Base-by-base conservation (phyloP, 2,113 vertebrate genomes). In the Podilymbus podiceps region DNA sequence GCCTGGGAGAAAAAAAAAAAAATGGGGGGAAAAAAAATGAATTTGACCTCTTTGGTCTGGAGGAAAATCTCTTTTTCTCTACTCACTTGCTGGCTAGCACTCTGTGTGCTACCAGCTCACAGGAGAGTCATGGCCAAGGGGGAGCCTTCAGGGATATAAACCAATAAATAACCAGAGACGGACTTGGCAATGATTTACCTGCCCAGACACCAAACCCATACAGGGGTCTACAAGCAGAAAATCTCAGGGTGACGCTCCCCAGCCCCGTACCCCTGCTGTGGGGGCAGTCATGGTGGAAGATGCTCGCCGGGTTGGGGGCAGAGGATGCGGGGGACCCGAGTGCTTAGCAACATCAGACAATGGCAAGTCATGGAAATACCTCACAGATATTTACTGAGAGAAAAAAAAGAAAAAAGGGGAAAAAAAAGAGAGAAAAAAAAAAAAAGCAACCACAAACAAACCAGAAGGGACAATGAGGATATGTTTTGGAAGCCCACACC, bases 401-500 rank as follows among this genome's bases (percentile, higher is more conserved):
- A 24, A 15, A 46, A 38, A 63, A 72, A 63, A 0, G 9, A 38
- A 9, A 38, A 38, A 38, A n/a, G n/a, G n/a, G n/a, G 79, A 27
- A 15, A 46, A 38, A 63, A 72, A 63, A 0, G 8, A 72, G 89
- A 79, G 79, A 27, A 15, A 46, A 38, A 63, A 72, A 63, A 38
- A 38, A 38, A 38, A 38, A 38, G 9, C 38, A 38, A 38, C 38
- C 38, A 38, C 38, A 38, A 38, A 38, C 38, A 38, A 38, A 38
- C 38, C 35, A 71, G 52, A 19, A 82, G 33, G 75, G 80, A 89
- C 92, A 25, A 77, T 62, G 76, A 91, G 90, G 96, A 97, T 96
- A 86, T 79, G 73, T 97, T 97, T 96, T 92, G 74, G 94, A 91
- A 96, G 67, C 92, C 67, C 38, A 67, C 93, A 47, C 92, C 91